These are phyloP conservation scores for Diploscapter pachys DNA, from an alignment of 1,140 invertebrate genomes.

Conservation along the genomic window DNA sequence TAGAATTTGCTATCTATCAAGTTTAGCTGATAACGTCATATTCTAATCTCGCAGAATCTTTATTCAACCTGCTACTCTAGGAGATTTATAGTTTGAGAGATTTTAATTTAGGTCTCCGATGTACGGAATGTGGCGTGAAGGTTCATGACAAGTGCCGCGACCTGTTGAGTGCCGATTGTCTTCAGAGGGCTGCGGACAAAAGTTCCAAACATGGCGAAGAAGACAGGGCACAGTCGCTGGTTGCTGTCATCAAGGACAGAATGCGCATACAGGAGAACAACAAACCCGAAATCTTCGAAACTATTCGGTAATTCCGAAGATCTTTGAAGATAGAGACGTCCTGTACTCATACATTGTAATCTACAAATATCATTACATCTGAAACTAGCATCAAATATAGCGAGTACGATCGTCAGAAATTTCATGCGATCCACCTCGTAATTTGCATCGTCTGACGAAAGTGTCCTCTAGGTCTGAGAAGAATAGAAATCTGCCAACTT, in stretches of 20 bases:
- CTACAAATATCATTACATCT: too few species aligned
- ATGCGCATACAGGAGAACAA: slow-evolving; percentile 97
- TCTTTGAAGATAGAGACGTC: background rate
- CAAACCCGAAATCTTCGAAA: slow-evolving; percentile 97
- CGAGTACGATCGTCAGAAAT: too few species aligned
- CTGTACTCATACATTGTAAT: background rate
- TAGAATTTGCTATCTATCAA: too few species aligned
- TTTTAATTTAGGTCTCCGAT: slow-evolving; percentile 67
- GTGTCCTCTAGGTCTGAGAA: too few species aligned
- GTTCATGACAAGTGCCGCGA: slow-evolving; percentile 99
- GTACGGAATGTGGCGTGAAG: slow-evolving; percentile 97
- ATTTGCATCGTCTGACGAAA: too few species aligned
- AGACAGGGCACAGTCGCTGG: slow-evolving; percentile 96
- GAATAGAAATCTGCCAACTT: too few species aligned
- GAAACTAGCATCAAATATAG: too few species aligned
- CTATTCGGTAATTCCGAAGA: slow-evolving; percentile 70
- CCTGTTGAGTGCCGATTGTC: slow-evolving; percentile 96
- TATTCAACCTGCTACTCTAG: too few species aligned
- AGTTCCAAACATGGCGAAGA: slow-evolving; percentile 97
- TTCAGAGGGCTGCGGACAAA: slow-evolving; percentile 97
- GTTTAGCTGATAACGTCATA: too few species aligned
- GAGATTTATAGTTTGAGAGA: too few species aligned
- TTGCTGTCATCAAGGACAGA: slow-evolving; percentile 96
- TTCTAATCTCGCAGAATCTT: too few species aligned
- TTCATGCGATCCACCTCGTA: too few species aligned